Conservation (phyloP, 1,140 invertebrate species). For the Alviniconcha marisindica region DNA sequence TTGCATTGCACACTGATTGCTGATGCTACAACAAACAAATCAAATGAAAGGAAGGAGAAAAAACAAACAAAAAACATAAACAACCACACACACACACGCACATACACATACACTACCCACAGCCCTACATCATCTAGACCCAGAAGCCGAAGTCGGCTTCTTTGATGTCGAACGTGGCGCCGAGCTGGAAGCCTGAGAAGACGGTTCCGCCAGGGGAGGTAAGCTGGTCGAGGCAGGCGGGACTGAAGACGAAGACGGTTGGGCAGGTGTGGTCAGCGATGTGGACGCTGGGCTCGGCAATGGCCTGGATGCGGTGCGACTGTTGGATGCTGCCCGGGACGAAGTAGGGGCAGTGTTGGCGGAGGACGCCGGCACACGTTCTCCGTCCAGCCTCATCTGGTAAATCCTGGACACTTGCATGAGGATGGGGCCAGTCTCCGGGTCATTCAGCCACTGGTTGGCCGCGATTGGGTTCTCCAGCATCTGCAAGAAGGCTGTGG, state of each 20-base stretch:
- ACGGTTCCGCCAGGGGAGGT: no score
- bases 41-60: no score
- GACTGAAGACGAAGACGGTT: not conserved
- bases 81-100: not conserved
- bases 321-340: not conserved
- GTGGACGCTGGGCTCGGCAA: not conserved
- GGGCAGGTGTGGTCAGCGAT: not conserved
- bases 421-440: slow-evolving; percentile 81
- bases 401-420: slow-evolving; percentile 83
- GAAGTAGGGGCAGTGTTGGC: not conserved
- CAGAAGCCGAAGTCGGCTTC: not conserved
- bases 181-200: not conserved
- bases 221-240: not conserved
- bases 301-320: not conserved
- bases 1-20: no score
- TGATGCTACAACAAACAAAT: no score
- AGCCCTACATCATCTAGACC: not conserved
- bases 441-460: slow-evolving; percentile 81
- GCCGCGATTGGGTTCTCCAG: slow-evolving; percentile 80
- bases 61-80: no score
- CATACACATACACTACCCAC: not conserved
- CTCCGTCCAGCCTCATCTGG: slow-evolving; percentile 67
- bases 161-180: not conserved
- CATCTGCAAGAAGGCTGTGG: slow-evolving; percentile 81
- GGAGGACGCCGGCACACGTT: not conserved